These are phyloP conservation scores for Pristionchus maxplancki DNA, from an alignment of 2,888 invertebrate species.

Conservation along the genomic window DNA sequence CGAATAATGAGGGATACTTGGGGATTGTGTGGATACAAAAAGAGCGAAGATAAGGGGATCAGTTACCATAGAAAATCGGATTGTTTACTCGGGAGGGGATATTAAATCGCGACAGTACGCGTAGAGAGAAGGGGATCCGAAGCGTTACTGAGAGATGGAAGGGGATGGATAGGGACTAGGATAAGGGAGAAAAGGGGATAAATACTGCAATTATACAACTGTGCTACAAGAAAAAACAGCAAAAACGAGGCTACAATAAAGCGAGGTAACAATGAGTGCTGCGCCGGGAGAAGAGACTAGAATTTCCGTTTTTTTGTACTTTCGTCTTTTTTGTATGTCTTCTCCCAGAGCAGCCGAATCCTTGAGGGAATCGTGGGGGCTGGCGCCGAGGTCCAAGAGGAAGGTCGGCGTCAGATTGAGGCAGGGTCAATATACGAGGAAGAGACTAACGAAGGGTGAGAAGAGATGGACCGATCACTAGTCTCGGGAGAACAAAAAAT, in stretches of 20 bases:
- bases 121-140: conserved; percentile 10
- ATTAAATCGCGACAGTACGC: conserved; percentile 8
- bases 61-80: not conserved
- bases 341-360: not conserved
- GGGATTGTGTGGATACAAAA: not conserved
- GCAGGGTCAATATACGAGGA: no score
- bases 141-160: not conserved
- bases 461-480: not conserved
- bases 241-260: not conserved
- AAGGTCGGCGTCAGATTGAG: no score
- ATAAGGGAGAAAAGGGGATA: not conserved
- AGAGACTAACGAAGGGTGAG: no score
- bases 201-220: not conserved
- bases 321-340: not conserved
- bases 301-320: not conserved
- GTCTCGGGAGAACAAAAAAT: not conserved
- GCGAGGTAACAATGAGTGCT: not conserved
- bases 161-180: not conserved
- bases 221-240: not conserved
- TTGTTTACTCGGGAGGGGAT: conserved; percentile 18
- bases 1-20: conserved; percentile 19
- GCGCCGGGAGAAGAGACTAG: not conserved
- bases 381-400: not conserved
- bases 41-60: not conserved
- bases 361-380: not conserved